These are phyloP conservation scores for Caenorhabditis remanei DNA, from an alignment of 1,140 invertebrate species.

Conservation along the genomic window DNA sequence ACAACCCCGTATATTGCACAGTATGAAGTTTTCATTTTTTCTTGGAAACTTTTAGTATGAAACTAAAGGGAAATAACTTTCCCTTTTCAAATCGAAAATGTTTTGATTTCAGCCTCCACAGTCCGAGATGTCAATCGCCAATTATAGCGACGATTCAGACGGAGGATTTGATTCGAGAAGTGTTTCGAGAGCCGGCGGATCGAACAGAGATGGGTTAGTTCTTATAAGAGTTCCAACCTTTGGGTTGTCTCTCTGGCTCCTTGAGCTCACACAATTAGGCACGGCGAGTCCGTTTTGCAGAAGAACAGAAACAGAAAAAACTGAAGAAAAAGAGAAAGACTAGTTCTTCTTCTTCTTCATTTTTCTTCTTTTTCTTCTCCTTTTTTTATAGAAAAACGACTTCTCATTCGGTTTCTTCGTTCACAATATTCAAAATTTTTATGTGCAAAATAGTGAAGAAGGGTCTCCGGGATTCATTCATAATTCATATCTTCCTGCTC, in stretches of 20 bases:
- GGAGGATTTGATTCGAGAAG: slow-evolving; percentile 21
- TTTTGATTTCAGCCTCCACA: slow-evolving; percentile 27
- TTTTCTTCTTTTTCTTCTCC: background rate
- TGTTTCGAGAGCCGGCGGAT: background rate
- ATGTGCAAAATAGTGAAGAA: background rate
- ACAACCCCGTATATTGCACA: too few species aligned
- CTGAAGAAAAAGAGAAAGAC: slow-evolving; percentile 11
- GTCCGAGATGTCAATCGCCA: background rate
- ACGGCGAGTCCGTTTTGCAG: slow-evolving; percentile 52
- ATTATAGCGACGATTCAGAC: slow-evolving; percentile 32
- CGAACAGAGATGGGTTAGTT: background rate
- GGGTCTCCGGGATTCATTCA: slow-evolving; percentile 31
- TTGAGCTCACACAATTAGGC: slow-evolving; percentile 51
- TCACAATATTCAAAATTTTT: slow-evolving; percentile 43
- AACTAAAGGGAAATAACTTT: background rate
- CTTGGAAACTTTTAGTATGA: too few species aligned
- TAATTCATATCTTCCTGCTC: slow-evolving; percentile 27
- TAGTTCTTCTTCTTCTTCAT: slow-evolving; percentile 18
- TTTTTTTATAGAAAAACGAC: slow-evolving; percentile 14
- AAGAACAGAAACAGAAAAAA: slow-evolving; percentile 10
- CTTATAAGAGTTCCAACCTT: too few species aligned
- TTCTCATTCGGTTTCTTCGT: slow-evolving; percentile 5
- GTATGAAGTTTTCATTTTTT: too few species aligned
- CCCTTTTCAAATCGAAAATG: background rate
- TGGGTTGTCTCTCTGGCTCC: slow-evolving; percentile 6